These are phyloP conservation scores for Hyposoter didymator DNA, from an alignment of 2,888 invertebrate species.

Conservation along the genomic window DNA sequence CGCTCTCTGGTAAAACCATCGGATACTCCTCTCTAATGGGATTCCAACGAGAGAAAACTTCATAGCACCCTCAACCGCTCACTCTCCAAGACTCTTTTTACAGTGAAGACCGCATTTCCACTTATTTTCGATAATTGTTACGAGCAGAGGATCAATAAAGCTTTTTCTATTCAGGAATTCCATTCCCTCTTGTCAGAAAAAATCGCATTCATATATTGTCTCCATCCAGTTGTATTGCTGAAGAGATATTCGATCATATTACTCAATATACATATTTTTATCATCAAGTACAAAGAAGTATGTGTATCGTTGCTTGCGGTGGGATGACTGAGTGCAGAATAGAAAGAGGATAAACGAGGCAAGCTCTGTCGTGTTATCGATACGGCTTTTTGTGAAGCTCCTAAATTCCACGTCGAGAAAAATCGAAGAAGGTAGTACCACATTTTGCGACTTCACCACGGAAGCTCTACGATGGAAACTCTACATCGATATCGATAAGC, in stretches of 20 bases:
- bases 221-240: constrained; percentile 24
- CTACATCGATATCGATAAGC: constrained; percentile 64
- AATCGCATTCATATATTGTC: constrained; percentile 1
- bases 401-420: constrained; percentile 50
- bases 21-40: constrained; percentile 37
- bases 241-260: constrained; percentile 35
- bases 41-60: constrained; percentile 33
- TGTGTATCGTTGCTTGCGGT: constrained; percentile 46
- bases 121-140: neutral
- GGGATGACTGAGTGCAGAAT: constrained; percentile 58
- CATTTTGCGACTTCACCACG: constrained; percentile 15
- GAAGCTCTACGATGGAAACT: constrained; percentile 33
- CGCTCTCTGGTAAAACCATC: constrained; percentile 12
- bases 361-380: constrained; percentile 64
- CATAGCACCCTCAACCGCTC: neutral
- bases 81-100: no score
- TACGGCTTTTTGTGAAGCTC: constrained; percentile 55
- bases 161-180: constrained; percentile 9
- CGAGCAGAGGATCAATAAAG: neutral
- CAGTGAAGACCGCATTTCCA: no score
- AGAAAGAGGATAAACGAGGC: constrained; percentile 45
- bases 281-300: constrained; percentile 52
- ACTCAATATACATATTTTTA: constrained; percentile 39
- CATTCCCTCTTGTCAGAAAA: constrained; percentile 1
- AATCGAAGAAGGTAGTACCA: constrained; percentile 22